phyloP scores from a whole-genome alignment of 2,888 invertebrate genomes.

The Alloscopus bannaensis region DNA sequence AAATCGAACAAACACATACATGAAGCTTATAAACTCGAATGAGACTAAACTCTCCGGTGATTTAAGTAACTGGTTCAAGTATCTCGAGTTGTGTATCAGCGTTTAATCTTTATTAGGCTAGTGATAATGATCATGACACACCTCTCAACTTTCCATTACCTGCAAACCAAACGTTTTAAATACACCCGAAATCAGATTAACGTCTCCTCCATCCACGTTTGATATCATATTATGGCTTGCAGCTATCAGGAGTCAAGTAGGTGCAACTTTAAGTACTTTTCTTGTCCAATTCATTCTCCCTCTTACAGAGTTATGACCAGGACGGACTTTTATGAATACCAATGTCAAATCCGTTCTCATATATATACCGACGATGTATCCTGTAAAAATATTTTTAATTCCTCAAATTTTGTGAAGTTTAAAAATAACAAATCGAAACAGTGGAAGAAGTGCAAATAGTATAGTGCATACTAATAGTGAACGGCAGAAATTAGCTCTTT shows the following conservation, averaged over 20 bases:
- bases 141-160: slow-evolving; percentile 37
- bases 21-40: slow-evolving; percentile 1
- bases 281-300: slow-evolving; percentile 33
- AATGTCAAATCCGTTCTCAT: no score
- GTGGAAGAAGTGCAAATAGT: no score
- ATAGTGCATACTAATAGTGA: no score
- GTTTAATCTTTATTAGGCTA: slow-evolving; percentile 58
- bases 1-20: background rate
- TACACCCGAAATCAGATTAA: slow-evolving; percentile 25
- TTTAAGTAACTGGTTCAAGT: slow-evolving; percentile 54
- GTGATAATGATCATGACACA: slow-evolving; percentile 58
- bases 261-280: slow-evolving; percentile 45
- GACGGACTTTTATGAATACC: no score
- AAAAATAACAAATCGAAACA: no score
- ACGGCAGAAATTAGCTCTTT: no score
- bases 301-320: slow-evolving; percentile 29
- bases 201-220: background rate
- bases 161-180: slow-evolving; percentile 10
- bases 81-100: slow-evolving; percentile 43
- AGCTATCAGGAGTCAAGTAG: slow-evolving; percentile 48
- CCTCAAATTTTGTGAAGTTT: no score
- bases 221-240: slow-evolving; percentile 30
- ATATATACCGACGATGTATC: no score
- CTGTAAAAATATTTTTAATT: no score
- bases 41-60: slow-evolving; percentile 27